Conservation (phyloP, 2,888 invertebrate species). For the Argyresthia albistria region DNA sequence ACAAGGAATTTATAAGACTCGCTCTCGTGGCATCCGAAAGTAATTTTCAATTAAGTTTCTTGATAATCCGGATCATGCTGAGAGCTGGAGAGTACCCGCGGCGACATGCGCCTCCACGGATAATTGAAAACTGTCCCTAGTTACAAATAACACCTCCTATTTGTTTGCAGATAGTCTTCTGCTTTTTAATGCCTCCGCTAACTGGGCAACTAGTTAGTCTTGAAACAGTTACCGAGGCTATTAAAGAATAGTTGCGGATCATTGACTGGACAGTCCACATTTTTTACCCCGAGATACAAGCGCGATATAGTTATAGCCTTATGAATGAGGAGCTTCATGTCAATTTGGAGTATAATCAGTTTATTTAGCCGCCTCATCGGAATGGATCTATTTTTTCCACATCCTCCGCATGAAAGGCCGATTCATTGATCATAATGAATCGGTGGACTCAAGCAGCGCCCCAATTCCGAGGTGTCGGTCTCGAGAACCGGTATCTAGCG, state of each 20-base stretch:
- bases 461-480: slow-evolving; percentile 46
- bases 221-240: too few species aligned
- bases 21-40: slow-evolving; percentile 46
- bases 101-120: slow-evolving; percentile 38
- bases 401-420: slow-evolving; percentile 45
- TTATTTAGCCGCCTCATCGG: slow-evolving; percentile 36
- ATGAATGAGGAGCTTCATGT: slow-evolving; percentile 33
- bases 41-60: slow-evolving; percentile 65
- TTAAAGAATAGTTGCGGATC: too few species aligned
- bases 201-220: not conserved
- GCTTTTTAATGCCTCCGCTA: not conserved
- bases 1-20: slow-evolving; percentile 54
- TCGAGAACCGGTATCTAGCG: slow-evolving; percentile 50
- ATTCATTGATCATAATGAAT: slow-evolving; percentile 67
- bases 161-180: slow-evolving; percentile 15
- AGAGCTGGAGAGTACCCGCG: slow-evolving; percentile 23
- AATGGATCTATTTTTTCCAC: slow-evolving; percentile 35
- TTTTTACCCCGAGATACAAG: not conserved
- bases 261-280: not conserved
- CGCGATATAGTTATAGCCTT: slow-evolving; percentile 10
- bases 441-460: slow-evolving; percentile 35
- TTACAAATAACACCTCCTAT: slow-evolving; percentile 36
- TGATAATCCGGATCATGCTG: slow-evolving; percentile 59
- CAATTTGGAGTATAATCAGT: slow-evolving; percentile 42
- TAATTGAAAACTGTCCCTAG: slow-evolving; percentile 58